These are phyloP conservation scores for Dicaeum eximium DNA, from an alignment of 2,113 vertebrate genomes.

Conservation along the genomic window DNA sequence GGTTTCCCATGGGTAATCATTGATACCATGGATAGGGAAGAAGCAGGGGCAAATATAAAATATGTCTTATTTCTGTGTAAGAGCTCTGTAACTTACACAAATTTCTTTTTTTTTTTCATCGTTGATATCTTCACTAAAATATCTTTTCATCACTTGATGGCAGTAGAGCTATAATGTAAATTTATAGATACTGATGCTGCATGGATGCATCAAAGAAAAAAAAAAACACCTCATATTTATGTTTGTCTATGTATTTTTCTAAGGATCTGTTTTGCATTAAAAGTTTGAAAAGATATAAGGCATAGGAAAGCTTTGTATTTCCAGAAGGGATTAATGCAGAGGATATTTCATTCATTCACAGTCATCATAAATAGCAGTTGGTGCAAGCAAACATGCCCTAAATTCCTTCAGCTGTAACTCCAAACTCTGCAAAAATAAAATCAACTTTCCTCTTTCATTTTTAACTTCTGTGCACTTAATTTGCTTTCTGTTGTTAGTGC, in stretches of 20 bases:
- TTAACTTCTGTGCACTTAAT: slow-evolving; percentile 52
- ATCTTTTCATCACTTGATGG: slow-evolving; percentile 74
- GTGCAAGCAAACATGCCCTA: slow-evolving; percentile 41
- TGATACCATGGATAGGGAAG: neutral
- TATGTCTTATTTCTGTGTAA: neutral
- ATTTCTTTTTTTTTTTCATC: neutral
- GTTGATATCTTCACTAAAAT: slow-evolving; percentile 53
- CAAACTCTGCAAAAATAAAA: slow-evolving; percentile 45
- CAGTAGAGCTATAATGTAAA: slow-evolving; percentile 76
- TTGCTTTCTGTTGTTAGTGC: neutral
- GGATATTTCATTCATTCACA: slow-evolving; percentile 62
- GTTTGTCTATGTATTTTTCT: slow-evolving; percentile 63
- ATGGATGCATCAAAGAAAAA: slow-evolving; percentile 48
- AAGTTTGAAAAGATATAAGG: slow-evolving; percentile 71
- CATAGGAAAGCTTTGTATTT: slow-evolving; percentile 67
- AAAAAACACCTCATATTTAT: slow-evolving; percentile 53
- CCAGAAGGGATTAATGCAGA: slow-evolving; percentile 67
- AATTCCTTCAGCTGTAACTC: slow-evolving; percentile 56
- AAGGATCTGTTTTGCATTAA: slow-evolving; percentile 65
- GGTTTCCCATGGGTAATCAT: neutral
- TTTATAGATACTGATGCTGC: slow-evolving; percentile 62
- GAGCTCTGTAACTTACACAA: neutral
- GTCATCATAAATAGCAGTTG: slow-evolving; percentile 58
- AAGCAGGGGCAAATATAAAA: neutral
- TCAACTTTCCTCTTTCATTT: slow-evolving; percentile 59